phyloP scores from a whole-genome alignment of 2,113 vertebrate species.

The Serinus canaria region DNA sequence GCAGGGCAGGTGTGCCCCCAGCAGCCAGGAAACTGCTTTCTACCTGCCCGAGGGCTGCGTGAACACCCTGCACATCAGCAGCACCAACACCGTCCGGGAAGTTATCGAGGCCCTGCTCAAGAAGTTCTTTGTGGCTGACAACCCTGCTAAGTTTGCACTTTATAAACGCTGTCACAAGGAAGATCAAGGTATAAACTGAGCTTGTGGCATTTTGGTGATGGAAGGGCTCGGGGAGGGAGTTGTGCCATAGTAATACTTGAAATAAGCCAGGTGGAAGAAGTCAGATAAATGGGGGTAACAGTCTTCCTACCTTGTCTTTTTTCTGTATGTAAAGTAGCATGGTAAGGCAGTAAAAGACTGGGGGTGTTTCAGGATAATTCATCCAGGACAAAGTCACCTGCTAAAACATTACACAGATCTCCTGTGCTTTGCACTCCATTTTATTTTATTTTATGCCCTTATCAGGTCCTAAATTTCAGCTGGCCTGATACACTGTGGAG shows the following conservation, averaged over 20 bases:
- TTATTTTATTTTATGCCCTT: background rate
- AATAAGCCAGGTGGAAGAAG: background rate
- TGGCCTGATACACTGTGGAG: background rate
- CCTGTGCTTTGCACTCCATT: background rate
- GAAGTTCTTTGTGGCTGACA: slow-evolving; percentile 91
- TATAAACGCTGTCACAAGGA: slow-evolving; percentile 90
- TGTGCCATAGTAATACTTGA: background rate
- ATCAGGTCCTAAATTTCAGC: background rate
- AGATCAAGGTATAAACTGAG: slow-evolving; percentile 86
- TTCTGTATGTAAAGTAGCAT: background rate
- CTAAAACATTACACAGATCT: background rate
- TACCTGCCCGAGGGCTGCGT: slow-evolving; percentile 78
- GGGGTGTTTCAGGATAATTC: background rate
- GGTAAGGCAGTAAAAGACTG: background rate
- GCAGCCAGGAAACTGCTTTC: slow-evolving; percentile 76
- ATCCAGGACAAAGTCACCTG: background rate
- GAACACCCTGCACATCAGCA: slow-evolving; percentile 96
- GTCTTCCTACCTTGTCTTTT: background rate
- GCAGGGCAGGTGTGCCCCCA: slow-evolving; percentile 38
- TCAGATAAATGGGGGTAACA: background rate
- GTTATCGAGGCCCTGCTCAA: slow-evolving; percentile 92
- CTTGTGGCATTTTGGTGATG: background rate
- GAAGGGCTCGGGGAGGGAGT: background rate
- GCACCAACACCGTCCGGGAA: slow-evolving; percentile 87
- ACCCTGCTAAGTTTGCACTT: slow-evolving; percentile 95